Percentiles rank a stretch among this genome's conserved stretches.
Evolutionary conservation across 1,140 invertebrate genomes (phyloP).

Genomic region (Saccostrea cuccullata): DNA sequence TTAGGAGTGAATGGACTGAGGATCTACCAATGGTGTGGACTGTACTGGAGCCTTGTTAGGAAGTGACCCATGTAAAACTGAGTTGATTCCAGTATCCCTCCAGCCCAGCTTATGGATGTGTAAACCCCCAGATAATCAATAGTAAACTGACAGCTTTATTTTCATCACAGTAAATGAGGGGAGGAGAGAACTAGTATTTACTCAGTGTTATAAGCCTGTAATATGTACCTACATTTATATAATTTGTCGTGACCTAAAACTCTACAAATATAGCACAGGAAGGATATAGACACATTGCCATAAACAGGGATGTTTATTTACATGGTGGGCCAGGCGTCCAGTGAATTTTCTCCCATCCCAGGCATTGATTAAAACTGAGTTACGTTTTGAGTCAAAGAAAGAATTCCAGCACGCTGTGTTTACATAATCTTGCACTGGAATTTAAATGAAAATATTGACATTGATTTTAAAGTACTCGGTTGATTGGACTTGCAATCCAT

Average conservation of each 20-base stretch:
- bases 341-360: background rate
- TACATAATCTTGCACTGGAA: conserved; percentile 14
- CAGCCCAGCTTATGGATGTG: background rate
- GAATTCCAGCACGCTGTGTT: background rate
- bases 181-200: conserved; percentile 10
- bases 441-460: conserved; percentile 35
- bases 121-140: conserved; percentile 22
- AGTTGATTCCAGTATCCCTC: conserved; percentile 16
- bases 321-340: background rate
- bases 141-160: conserved; percentile 20
- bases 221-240: conserved; percentile 6
- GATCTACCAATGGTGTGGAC: background rate
- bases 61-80: conserved; percentile 11
- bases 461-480: conserved; percentile 6
- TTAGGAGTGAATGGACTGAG: background rate
- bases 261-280: conserved; percentile 27
- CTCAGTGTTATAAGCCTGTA: conserved; percentile 16
- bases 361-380: background rate
- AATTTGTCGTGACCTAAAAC: conserved; percentile 27
- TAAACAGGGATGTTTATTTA: conserved; percentile 33
- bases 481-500: conserved; percentile 15
- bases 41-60: background rate
- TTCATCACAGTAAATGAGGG: conserved; percentile 9
- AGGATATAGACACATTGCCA: background rate
- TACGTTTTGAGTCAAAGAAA: background rate